A percentile compares a stretch with the other conserved stretches of the same genome.
phyloP scores from a whole-genome alignment of 2,888 invertebrate species.

The Helleia helle region DNA sequence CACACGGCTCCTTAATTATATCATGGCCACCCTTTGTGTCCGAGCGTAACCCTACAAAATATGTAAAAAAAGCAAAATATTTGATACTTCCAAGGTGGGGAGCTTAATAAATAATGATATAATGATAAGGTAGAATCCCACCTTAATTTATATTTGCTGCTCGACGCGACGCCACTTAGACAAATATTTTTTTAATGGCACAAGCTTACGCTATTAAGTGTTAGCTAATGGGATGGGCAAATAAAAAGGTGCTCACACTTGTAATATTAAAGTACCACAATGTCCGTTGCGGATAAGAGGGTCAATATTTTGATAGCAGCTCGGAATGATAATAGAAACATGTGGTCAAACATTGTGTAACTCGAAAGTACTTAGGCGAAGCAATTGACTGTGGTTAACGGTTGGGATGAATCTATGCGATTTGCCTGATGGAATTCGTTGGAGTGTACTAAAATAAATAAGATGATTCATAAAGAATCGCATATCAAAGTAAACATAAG shows the following conservation, averaged over 20 bases:
- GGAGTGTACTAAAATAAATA: background rate
- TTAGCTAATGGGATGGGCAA: conserved; percentile 60
- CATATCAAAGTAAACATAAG: background rate
- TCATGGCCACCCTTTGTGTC: conserved; percentile 53
- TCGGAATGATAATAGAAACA: conserved; percentile 56
- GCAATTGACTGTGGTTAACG: conserved; percentile 41
- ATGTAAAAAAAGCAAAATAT: conserved; percentile 34
- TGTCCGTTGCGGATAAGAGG: conserved; percentile 60
- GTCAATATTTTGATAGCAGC: conserved; percentile 70
- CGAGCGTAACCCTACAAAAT: background rate
- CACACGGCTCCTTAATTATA: conserved; percentile 65
- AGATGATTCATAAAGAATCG: background rate
- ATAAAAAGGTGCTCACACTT: conserved; percentile 52
- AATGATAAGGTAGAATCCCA: conserved; percentile 49
- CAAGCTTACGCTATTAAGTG: conserved; percentile 49
- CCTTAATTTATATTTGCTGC: conserved; percentile 34
- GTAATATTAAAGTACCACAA: conserved; percentile 53
- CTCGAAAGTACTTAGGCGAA: too few relatives aligned
- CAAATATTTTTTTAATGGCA: conserved; percentile 57
- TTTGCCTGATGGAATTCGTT: background rate
- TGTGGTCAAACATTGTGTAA: conserved; percentile 71
- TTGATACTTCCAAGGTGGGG: conserved; percentile 28
- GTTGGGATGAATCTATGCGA: conserved; percentile 20
- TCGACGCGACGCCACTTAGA: conserved; percentile 39
- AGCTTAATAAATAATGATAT: conserved; percentile 41